Evolutionary conservation across 1,140 invertebrate species (phyloP), one percentile per base, ranked within the genome.

Genomic region (Rhyzopertha dominica): DNA sequence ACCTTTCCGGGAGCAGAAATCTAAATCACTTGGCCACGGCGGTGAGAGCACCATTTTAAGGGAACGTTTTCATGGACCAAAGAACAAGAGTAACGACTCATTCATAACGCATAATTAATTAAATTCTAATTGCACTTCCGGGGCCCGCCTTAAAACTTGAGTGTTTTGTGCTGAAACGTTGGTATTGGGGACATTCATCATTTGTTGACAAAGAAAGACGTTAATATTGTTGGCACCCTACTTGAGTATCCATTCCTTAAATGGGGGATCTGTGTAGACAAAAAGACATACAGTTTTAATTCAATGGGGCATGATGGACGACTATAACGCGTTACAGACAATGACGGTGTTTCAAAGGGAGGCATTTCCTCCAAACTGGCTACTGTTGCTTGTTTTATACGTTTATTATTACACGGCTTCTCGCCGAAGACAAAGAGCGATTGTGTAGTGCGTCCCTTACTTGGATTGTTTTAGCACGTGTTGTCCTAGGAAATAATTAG

Each of bases 101-200:
- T 64, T 64, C 62, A 62, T 54, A 58, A 54, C 54, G 60, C 59
- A 63, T 65, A 65, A 65, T 65, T 65, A 65, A 65, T 65, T 65
- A 65, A 65, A 65, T 60, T 62, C 56, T 63, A 65, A 65, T 65
- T 65, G 62, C 60, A 53, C 47, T 58, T 55, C 51, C 46, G 42
- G 38, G 54, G 37, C 43, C 19, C 54, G 54, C 50, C 57, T 58
- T 59, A 61, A 54, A 64, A 64, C 55, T 64, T 60, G 56, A 39
- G 42, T 59, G 62, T 64, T 64, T 64, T 64, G 57, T 60, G 54
- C 50, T 53, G 47, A 37, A 43, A 39, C 41, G 47, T 34, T 25
- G 49, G 38, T 59, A 61, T 58, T 57, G 56, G 56, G 53, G 51
- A 56, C 58, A 64, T 64, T 61, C 58, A 64, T 64, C 62, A 64